These are phyloP conservation scores for Heliconius melpomene DNA, from an alignment of 1,140 invertebrate species.

Conservation along the genomic window DNA sequence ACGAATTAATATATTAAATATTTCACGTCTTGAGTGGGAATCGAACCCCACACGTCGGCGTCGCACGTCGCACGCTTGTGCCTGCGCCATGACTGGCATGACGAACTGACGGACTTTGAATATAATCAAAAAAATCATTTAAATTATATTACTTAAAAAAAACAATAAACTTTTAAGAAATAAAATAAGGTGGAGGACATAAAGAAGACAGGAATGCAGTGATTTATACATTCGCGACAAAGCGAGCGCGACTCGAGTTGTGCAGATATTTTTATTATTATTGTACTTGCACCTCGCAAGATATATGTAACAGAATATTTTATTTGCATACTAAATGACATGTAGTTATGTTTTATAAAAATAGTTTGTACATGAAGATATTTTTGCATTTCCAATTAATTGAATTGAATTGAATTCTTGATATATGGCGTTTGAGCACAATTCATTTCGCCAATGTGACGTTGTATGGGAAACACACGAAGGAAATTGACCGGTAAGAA, in stretches of 20 bases:
- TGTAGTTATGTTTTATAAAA: constrained; percentile 29
- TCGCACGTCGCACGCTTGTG: no score
- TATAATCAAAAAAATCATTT: constrained; percentile 39
- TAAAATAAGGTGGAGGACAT: constrained; percentile 51
- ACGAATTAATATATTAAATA: no score
- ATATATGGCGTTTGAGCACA: no score
- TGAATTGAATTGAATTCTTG: no score
- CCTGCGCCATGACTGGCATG: no score
- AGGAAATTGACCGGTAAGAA: no score
- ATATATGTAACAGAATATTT: constrained; percentile 38
- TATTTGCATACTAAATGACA: constrained; percentile 42
- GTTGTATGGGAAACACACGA: no score
- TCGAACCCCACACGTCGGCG: no score
- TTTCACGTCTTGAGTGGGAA: no score
- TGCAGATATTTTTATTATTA: constrained; percentile 57
- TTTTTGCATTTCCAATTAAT: neutral
- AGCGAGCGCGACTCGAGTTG: constrained; percentile 44
- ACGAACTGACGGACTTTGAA: neutral
- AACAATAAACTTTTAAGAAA: constrained; percentile 50
- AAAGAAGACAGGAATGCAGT: constrained; percentile 53
- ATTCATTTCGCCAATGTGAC: no score
- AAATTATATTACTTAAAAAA: constrained; percentile 42
- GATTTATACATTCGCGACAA: constrained; percentile 58
- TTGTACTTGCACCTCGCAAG: constrained; percentile 43
- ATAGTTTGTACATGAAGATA: neutral